Evolutionary conservation across 2,113 vertebrate genomes (phyloP).

Genomic region (Saguinus imperator): DNA sequence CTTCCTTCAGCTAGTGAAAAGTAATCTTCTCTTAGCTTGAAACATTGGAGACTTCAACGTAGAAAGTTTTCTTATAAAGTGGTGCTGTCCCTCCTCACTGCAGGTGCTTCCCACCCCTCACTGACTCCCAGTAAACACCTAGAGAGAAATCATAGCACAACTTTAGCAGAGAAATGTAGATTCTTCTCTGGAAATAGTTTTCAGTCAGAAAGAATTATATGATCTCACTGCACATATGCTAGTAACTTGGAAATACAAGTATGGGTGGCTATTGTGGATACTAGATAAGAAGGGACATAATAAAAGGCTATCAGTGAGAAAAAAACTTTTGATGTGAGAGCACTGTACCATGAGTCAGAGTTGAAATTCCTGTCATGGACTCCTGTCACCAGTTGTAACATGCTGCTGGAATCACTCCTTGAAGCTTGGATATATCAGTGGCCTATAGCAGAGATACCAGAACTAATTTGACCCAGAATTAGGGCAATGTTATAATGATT

Average conservation of each 20-base stretch:
- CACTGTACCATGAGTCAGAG: background rate
- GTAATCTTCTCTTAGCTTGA: background rate
- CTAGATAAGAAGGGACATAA: background rate
- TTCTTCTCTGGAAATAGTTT: background rate
- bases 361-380: background rate
- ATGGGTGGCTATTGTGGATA: background rate
- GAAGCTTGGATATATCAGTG: background rate
- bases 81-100: background rate
- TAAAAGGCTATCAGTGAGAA: background rate
- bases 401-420: background rate
- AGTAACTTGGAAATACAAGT: background rate
- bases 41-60: background rate
- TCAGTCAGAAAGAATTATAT: background rate
- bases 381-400: background rate
- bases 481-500: background rate
- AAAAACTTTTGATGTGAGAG: background rate
- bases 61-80: background rate
- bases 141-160: background rate
- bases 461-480: background rate
- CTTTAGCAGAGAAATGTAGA: background rate
- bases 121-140: background rate
- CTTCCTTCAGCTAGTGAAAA: background rate
- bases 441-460: background rate
- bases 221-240: background rate
- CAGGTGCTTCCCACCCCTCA: background rate